Evolutionary conservation across 2,797 vertebrate species (phyloP).

Genomic region (Acanthurus leucopareius): DNA sequence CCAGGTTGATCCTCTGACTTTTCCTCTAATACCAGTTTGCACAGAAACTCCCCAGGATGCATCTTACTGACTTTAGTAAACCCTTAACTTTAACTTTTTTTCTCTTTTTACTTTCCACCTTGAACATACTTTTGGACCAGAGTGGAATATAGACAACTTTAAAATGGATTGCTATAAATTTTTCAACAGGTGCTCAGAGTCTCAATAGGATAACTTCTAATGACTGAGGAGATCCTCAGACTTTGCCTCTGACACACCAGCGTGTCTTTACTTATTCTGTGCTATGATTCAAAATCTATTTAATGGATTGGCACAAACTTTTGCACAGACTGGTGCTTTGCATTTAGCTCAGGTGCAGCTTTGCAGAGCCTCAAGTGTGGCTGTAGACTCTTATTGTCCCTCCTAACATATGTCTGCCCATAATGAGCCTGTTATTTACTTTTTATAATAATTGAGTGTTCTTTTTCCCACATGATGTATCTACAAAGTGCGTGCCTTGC

Average conservation of each 20-base stretch:
- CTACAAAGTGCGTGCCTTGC: background rate
- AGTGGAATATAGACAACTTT: conserved; percentile 5
- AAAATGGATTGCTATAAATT: background rate
- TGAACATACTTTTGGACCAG: no score
- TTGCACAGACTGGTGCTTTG: background rate
- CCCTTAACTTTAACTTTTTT: no score
- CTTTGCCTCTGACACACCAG: no score
- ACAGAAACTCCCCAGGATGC: background rate
- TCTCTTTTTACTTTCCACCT: background rate
- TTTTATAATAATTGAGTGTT: background rate
- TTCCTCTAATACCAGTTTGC: background rate
- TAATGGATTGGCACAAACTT: background rate
- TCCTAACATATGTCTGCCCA: background rate
- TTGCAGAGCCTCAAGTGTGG: background rate
- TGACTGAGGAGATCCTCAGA: no score
- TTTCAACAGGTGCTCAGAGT: background rate
- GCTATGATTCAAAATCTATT: background rate
- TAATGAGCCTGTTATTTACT: background rate
- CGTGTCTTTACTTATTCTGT: no score
- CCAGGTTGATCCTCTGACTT: background rate
- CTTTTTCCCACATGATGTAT: background rate
- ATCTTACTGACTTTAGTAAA: no score
- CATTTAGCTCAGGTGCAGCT: no score
- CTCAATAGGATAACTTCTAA: background rate
- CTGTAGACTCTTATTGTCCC: background rate